These are phyloP conservation scores for Halichoerus grypus DNA, from an alignment of 2,113 vertebrate genomes.

Conservation along the genomic window DNA sequence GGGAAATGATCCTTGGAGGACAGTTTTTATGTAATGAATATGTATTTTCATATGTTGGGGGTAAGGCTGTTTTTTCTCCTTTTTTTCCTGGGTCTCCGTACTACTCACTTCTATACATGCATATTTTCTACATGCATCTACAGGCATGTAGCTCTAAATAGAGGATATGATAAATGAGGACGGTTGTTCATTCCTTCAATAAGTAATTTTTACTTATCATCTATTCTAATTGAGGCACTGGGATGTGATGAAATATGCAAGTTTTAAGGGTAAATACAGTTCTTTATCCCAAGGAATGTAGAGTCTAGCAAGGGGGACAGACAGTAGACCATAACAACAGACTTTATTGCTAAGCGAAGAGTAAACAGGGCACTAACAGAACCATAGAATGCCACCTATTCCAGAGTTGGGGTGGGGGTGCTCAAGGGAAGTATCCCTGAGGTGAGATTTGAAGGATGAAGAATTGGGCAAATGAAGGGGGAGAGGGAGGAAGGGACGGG, in stretches of 20 bases:
- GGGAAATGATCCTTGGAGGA: background rate
- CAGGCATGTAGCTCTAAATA: background rate
- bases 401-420: background rate
- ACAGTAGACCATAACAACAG: background rate
- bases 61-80: background rate
- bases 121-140: background rate
- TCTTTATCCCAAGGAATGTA: background rate
- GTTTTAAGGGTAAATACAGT: background rate
- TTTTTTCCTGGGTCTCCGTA: background rate
- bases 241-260: background rate
- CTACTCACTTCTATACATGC: background rate
- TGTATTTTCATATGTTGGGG: background rate
- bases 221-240: background rate
- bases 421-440: background rate
- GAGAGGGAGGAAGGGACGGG: background rate
- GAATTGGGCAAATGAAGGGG: background rate
- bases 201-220: constrained; percentile 16
- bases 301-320: background rate
- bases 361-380: background rate
- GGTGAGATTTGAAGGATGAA: background rate
- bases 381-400: background rate
- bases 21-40: background rate
- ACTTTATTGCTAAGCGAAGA: background rate
- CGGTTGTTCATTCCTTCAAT: background rate
- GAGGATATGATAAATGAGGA: background rate